phyloP scores from a whole-genome alignment of 2,113 vertebrate genomes.

The Cyanoderma ruficeps region DNA sequence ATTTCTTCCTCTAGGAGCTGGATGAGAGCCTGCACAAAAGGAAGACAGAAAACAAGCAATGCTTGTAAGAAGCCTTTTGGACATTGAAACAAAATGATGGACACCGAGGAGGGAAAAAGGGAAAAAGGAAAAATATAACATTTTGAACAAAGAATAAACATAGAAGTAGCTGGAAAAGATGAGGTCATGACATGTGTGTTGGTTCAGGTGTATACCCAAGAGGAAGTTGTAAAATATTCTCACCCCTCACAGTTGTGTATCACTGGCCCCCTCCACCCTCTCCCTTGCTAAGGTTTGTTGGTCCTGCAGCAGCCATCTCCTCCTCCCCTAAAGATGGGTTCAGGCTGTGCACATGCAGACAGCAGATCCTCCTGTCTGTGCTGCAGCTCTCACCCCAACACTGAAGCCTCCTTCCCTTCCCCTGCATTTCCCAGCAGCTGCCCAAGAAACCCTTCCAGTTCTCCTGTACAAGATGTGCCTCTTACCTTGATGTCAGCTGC shows the following conservation, averaged over 20 bases:
- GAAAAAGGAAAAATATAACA: neutral
- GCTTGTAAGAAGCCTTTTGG: neutral
- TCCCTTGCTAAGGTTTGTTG: neutral
- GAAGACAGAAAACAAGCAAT: neutral
- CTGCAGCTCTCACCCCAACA: neutral
- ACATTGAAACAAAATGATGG: neutral
- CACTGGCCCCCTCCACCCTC: neutral
- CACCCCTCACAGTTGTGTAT: neutral
- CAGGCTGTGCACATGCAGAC: neutral
- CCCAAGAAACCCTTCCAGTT: neutral
- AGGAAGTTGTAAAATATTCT: neutral
- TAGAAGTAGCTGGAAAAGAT: neutral
- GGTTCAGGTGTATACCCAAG: fast-evolving
- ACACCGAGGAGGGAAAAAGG: fast-evolving
- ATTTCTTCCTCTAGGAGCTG: neutral
- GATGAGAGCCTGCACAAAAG: neutral
- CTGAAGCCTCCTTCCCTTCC: neutral
- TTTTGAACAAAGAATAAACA: neutral
- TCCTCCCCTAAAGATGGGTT: neutral
- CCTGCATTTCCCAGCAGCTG: neutral
- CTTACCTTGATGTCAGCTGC: neutral
- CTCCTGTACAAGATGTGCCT: too few relatives aligned
- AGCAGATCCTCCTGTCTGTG: fast-evolving
- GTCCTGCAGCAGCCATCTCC: neutral
- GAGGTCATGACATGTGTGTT: neutral